phyloP scores from a whole-genome alignment of 2,113 vertebrate genomes.

The Acanthochromis polyacanthus region DNA sequence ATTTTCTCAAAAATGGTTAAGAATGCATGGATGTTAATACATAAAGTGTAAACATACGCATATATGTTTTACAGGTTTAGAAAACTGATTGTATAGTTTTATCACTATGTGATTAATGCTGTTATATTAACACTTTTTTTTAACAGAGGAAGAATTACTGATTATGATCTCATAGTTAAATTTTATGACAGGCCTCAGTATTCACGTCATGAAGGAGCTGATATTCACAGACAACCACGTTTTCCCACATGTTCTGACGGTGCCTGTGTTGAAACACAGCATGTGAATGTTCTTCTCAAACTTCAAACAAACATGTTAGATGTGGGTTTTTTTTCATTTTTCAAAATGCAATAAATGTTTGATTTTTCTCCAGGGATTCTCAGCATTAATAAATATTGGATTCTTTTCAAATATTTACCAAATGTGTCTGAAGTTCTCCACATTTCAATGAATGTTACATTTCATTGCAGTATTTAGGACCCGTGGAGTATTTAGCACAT shows the following conservation, averaged over 20 bases:
- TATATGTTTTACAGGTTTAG: background rate
- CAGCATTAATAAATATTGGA: constrained; percentile 15
- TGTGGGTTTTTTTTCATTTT: background rate
- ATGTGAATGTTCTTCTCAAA: background rate
- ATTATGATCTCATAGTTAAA: no score
- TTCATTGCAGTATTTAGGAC: background rate
- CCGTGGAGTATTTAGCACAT: background rate
- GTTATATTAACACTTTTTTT: no score
- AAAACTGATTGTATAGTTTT: background rate
- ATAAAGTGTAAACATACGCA: background rate
- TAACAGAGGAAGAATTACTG: no score
- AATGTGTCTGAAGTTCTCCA: background rate
- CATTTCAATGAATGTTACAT: background rate
- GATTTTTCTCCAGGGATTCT: background rate
- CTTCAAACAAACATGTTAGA: constrained; percentile 7
- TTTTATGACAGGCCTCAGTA: no score
- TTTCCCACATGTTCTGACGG: no score
- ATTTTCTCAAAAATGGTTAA: background rate
- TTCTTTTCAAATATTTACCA: constrained; percentile 14
- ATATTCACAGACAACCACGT: no score
- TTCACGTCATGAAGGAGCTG: no score
- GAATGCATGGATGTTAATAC: no score
- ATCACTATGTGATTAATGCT: background rate
- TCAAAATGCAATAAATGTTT: constrained; percentile 1
- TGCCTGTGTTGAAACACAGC: no score